Conservation (phyloP, 2,113 vertebrate genomes). For the Bucco capensis region DNA sequence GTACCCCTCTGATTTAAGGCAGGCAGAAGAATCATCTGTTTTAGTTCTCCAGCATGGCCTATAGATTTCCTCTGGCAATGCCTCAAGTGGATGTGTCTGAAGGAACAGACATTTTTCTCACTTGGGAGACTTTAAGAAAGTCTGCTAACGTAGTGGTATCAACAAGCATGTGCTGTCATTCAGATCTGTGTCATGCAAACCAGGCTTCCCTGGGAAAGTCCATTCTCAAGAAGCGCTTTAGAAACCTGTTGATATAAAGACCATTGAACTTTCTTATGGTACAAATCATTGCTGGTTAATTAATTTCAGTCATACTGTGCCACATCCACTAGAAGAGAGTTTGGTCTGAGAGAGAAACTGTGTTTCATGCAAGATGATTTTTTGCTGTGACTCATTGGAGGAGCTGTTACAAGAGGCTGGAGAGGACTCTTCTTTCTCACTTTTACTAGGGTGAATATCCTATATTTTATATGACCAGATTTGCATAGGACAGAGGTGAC, state of each 20-base stretch:
- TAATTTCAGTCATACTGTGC: not conserved
- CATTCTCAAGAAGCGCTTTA: not conserved
- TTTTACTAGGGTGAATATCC: not conserved
- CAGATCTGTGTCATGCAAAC: not conserved
- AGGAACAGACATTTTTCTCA: not conserved
- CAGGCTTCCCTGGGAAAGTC: not conserved
- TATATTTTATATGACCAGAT: not conserved
- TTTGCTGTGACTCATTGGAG: not conserved
- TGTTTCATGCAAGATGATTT: not conserved
- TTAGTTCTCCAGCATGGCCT: not conserved
- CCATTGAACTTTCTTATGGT: not conserved
- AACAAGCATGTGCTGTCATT: not conserved
- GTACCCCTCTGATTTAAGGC: not conserved
- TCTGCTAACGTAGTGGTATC: not conserved
- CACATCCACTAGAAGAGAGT: not conserved
- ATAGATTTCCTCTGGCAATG: not conserved
- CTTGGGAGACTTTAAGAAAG: not conserved
- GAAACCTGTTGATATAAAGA: not conserved
- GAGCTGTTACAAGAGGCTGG: not conserved
- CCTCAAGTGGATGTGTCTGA: not conserved
- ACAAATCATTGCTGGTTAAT: not conserved
- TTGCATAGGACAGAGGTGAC: not conserved
- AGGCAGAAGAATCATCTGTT: not conserved
- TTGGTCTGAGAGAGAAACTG: not conserved
- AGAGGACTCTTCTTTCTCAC: not conserved